Base-by-base conservation (phyloP, 2,113 vertebrate species). In the Datnioides undecimradiatus region DNA sequence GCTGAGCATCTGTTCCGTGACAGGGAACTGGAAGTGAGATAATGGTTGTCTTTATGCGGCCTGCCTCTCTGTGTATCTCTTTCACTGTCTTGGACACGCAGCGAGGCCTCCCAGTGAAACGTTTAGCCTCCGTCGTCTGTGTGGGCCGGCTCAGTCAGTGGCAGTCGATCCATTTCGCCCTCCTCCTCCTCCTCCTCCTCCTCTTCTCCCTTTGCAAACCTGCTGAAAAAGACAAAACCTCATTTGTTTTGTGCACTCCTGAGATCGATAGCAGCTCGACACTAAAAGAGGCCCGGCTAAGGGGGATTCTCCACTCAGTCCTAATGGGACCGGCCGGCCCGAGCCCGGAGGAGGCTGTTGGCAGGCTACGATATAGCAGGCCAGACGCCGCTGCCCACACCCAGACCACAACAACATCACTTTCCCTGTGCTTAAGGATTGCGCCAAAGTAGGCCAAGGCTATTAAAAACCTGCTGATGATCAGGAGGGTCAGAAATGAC, bases 181-280 rank as follows among this genome's bases (percentile, higher is more conserved):
- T 19, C 51, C 1, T 46, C 43, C 43, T 29, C 43, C 70, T 17
- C 43, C n/a, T 54, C 38, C 41, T 58, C 21, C 71, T 13, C 51
- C 33, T 58, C 33, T 27, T 40, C 45, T 41, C 19, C 46, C 16
- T 17, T 40, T 51, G 13, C 5, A 57, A 85, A 88, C 76, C 82
- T 84, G 84, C 84, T 81, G 83, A 89, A 91, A 82, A 87, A 87
- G 46, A 81, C 82, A 85, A 86, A 92, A 77, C 73, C 52, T 75
- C 75, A 86, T 90, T 87, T 86, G 86, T 89, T 84, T 87, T 71
- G 72, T 71, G 73, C 40, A 23, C 62, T 80, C 60, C 43, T 72
- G 45, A 84, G 87, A 92, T 91, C 84, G 46, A 90, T 90, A 66
- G 79, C 77, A 69, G 70, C 83, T 89, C 29, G 38, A 85, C 73